Base-by-base conservation (phyloP, 1,140 invertebrate genomes). In the Cecropterus lyciades region DNA sequence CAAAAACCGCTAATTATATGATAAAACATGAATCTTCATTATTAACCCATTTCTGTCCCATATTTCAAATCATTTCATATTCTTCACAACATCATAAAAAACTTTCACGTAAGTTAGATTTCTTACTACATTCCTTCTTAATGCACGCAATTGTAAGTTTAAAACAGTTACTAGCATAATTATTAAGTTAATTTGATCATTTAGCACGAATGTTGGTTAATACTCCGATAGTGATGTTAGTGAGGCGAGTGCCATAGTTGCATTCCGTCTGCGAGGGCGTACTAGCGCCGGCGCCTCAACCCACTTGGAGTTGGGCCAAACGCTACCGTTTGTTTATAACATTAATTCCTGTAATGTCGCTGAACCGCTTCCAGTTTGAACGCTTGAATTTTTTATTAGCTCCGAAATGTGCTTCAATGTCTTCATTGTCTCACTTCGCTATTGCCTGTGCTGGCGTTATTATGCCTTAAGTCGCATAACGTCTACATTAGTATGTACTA, bases 271-370 rank as follows among this genome's bases (percentile, higher is more conserved):
- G 64, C 69, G 70, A 77, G 60, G 55, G 64, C 69, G 72, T 66
- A 66, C 75, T 82, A 85, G 85, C 85, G 86, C 85, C 88, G 86
- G 82, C 86, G 81, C 79, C 72, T 73, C 84, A 85, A 73, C 77
- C 85, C 72, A 79, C 73, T 91, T 91, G 88, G 88, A 84, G 46
- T 52, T n/a, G 42, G 30, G 82, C 85, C 88, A 89, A 79, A 78
- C 62, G 75, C 67, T 70, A 73, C 69, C 80, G 79, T 88, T 91
- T 89, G 88, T 91, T 89, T 91, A 87, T 89, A 85, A 83, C 74
- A 84, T 81, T 91, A 87, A 88, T 84, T 82, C 81, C 67, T 81
- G 78, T 85, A 88, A 82, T 83, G 75, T 85, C 72, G 71, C 73
- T 71, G 65, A 80, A 80, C 72, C 76, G 77, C 67, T 70, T 53